Conservation (phyloP, 2,113 vertebrate species). For the Phaethon lepturus region DNA sequence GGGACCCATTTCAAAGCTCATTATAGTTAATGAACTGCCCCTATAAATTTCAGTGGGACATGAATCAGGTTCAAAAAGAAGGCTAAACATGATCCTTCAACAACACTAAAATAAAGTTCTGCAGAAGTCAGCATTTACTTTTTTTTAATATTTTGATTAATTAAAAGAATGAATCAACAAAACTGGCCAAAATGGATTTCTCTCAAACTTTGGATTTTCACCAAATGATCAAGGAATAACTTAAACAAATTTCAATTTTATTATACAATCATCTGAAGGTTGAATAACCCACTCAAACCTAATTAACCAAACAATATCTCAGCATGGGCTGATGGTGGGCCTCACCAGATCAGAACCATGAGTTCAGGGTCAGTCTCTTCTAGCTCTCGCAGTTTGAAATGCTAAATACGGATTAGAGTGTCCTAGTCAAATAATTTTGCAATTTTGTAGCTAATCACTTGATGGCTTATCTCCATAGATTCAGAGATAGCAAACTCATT, state of each 20-base stretch:
- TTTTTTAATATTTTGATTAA: background rate
- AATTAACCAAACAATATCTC: background rate
- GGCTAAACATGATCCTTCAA: background rate
- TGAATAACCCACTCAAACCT: background rate
- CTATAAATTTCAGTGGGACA: constrained; percentile 34
- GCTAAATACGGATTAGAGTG: background rate
- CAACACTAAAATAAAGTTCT: constrained; percentile 5
- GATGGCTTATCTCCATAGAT: background rate
- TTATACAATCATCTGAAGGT: background rate
- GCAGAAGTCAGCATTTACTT: constrained; percentile 31
- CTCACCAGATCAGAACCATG: background rate
- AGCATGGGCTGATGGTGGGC: background rate
- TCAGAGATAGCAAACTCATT: background rate
- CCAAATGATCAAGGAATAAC: background rate
- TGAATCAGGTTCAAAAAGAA: constrained; percentile 34
- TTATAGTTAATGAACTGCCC: constrained; percentile 40
- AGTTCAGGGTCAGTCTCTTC: background rate
- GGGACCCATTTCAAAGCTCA: constrained; percentile 30
- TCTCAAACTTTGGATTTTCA: background rate
- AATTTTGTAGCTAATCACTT: background rate
- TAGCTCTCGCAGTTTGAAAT: background rate
- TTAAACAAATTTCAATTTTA: background rate
- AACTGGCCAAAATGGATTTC: background rate
- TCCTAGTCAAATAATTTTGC: background rate
- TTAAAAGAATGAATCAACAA: background rate